Evolutionary conservation across 2,797 vertebrate genomes (phyloP).

Genomic region (Manis javanica): DNA sequence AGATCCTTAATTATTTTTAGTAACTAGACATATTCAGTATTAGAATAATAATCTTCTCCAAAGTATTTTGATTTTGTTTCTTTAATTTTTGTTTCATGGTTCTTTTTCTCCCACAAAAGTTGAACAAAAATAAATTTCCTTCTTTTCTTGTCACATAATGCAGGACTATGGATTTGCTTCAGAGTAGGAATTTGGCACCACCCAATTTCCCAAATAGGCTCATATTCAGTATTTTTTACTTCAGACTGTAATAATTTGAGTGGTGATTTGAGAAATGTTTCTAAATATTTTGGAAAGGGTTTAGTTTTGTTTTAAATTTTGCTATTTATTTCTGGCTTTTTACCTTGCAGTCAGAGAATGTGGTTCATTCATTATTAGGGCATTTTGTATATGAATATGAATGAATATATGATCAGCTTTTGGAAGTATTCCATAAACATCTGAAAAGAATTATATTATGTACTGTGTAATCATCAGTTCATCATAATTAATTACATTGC

Average conservation of each 20-base stretch:
- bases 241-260: background rate
- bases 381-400: background rate
- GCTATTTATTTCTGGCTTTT: background rate
- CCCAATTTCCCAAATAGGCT: background rate
- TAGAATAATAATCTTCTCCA: background rate
- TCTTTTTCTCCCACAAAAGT: background rate
- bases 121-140: background rate
- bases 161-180: background rate
- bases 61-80: background rate
- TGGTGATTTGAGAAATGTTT: background rate
- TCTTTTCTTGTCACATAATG: background rate
- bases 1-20: background rate
- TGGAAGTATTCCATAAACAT: background rate
- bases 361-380: background rate
- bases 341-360: background rate
- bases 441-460: background rate
- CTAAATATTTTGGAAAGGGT: background rate
- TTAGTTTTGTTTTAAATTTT: slow-evolving; percentile 11
- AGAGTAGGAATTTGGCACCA: background rate
- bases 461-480: background rate
- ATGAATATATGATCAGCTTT: background rate
- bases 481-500: background rate
- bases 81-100: background rate
- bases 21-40: background rate
- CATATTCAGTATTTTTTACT: background rate